A percentile compares a stretch with the other conserved stretches of the same genome.
Evolutionary conservation across 1,140 invertebrate genomes (phyloP).

Genomic region (Tetramorium parvispinum): DNA sequence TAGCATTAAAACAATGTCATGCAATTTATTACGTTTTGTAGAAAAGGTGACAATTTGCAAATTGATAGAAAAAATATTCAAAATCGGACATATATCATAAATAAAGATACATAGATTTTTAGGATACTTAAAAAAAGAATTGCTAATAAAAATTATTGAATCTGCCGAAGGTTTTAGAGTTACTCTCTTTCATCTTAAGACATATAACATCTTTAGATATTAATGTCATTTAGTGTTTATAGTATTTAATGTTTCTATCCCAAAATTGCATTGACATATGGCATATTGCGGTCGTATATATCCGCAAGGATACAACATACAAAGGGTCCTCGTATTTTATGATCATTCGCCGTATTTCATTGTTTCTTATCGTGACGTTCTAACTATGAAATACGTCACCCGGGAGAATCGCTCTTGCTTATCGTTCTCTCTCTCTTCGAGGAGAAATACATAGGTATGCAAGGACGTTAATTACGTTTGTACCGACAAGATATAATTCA

Average conservation of each 20-base stretch:
- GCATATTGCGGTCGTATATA: neutral
- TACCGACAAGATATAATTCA: conserved; percentile 50
- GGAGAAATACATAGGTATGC: conserved; percentile 19
- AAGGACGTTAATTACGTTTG: conserved; percentile 53
- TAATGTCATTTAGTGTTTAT: neutral
- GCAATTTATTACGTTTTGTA: neutral
- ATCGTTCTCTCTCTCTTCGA: conserved; percentile 38
- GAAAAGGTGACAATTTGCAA: neutral
- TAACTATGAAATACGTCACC: conserved; percentile 58
- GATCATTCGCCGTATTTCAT: conserved; percentile 46
- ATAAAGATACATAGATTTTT: neutral
- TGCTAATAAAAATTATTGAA: neutral
- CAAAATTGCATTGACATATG: neutral
- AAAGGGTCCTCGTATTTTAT: conserved; percentile 48
- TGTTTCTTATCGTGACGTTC: conserved; percentile 53
- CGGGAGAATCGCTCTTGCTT: conserved; percentile 39
- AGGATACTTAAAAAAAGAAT: neutral
- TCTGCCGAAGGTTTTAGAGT: neutral
- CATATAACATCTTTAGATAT: neutral
- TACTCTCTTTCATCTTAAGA: neutral
- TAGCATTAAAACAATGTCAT: neutral
- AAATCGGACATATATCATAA: neutral
- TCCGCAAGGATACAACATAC: neutral
- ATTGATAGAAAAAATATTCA: neutral
- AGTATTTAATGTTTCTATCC: neutral